phyloP scores from a whole-genome alignment of 1,140 invertebrate species.

The Drosophila neocordata region DNA sequence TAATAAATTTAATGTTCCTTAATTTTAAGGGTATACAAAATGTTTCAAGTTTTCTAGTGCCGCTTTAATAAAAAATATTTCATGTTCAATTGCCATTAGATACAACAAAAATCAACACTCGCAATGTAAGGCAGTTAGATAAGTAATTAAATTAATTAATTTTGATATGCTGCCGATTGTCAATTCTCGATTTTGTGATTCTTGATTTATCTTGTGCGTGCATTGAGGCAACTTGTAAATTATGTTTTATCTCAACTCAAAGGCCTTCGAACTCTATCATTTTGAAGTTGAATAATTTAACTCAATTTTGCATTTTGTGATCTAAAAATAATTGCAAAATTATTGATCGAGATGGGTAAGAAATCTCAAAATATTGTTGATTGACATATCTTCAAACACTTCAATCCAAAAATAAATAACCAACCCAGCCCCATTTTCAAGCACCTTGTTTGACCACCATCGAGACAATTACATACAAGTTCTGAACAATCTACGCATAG shows the following conservation, averaged over 20 bases:
- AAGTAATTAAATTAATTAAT: constrained; percentile 78
- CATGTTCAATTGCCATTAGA: constrained; percentile 59
- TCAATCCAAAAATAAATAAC: background rate
- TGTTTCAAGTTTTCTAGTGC: constrained; percentile 18
- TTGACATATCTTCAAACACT: constrained; percentile 12
- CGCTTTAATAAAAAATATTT: constrained; percentile 25
- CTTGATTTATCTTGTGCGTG: constrained; percentile 60
- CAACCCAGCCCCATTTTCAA: constrained; percentile 13
- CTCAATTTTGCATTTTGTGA: constrained; percentile 45
- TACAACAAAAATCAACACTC: constrained; percentile 37
- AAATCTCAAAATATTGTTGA: constrained; percentile 2
- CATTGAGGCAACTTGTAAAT: constrained; percentile 48
- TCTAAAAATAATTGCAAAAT: constrained; percentile 13
- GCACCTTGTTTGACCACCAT: constrained; percentile 7
- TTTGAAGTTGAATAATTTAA: constrained; percentile 42
- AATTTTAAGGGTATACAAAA: constrained; percentile 20
- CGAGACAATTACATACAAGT: constrained; percentile 30
- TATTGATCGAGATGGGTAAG: background rate
- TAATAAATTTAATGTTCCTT: background rate
- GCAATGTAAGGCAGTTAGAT: constrained; percentile 59
- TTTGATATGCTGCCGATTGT: constrained; percentile 62
- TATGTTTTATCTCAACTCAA: constrained; percentile 20
- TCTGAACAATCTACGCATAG: constrained; percentile 12
- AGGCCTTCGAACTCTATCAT: constrained; percentile 49
- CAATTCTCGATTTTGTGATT: constrained; percentile 27